phyloP scores from a whole-genome alignment of 2,888 invertebrate species.

The Craniophora ligustri region DNA sequence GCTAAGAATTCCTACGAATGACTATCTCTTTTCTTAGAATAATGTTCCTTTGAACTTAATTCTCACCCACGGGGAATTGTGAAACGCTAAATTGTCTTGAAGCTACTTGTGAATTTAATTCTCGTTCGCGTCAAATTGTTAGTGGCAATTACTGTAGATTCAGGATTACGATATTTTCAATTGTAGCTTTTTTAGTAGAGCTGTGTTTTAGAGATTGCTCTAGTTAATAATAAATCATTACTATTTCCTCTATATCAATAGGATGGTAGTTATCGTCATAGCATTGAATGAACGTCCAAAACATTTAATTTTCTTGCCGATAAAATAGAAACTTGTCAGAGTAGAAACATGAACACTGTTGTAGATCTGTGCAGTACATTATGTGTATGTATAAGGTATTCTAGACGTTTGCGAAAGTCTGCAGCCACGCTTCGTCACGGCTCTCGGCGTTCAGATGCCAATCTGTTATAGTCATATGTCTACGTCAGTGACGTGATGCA shows the following conservation, averaged over 20 bases:
- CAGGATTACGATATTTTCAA: slow-evolving; percentile 23
- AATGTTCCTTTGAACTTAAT: slow-evolving; percentile 36
- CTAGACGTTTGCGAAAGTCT: slow-evolving; percentile 79
- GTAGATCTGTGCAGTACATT: slow-evolving; percentile 44
- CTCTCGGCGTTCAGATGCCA: slow-evolving; percentile 72
- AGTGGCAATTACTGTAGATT: slow-evolving; percentile 37
- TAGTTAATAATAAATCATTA: background rate
- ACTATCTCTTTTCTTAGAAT: slow-evolving; percentile 23
- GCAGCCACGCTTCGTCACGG: slow-evolving; percentile 77
- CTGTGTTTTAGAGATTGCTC: slow-evolving; percentile 10
- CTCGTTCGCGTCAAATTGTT: slow-evolving; percentile 38
- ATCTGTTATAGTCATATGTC: slow-evolving; percentile 76
- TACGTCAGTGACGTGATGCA: slow-evolving; percentile 75
- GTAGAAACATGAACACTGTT: slow-evolving; percentile 38
- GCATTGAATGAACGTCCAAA: too few species aligned
- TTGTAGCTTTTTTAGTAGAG: background rate
- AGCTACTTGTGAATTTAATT: slow-evolving; percentile 47
- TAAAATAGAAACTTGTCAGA: slow-evolving; percentile 54
- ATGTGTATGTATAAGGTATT: slow-evolving; percentile 52
- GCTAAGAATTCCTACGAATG: slow-evolving; percentile 19
- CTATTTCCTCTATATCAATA: background rate
- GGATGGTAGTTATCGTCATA: too few species aligned
- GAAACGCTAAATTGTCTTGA: slow-evolving; percentile 46
- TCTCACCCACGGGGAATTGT: slow-evolving; percentile 36
- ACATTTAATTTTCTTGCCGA: background rate